A percentile compares a stretch with the other conserved stretches of the same genome.
Conservation (phyloP, 2,888 invertebrate species). For the Brachypalpus laphriformis region DNA sequence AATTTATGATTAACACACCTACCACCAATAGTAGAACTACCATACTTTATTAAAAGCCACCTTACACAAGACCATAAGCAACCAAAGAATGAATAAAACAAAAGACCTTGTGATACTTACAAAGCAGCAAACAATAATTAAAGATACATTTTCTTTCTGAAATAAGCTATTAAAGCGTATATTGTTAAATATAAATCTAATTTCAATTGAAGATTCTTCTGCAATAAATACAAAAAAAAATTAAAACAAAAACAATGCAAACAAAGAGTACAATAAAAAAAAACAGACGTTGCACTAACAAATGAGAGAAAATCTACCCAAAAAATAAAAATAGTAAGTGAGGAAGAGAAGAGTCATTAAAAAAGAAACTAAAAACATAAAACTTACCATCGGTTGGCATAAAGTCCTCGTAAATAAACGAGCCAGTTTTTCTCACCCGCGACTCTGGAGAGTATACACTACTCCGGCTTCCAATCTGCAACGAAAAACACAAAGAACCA, state of each 20-base stretch:
- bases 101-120: conserved; percentile 44
- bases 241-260: neutral
- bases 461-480: conserved; percentile 97
- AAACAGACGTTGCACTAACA: neutral
- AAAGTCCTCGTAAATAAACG: conserved; percentile 99
- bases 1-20: no score
- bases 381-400: conserved; percentile 98
- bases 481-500: conserved; percentile 73
- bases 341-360: conserved; percentile 64
- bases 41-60: no score
- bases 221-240: conserved; percentile 15
- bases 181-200: neutral
- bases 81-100: neutral
- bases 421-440: conserved; percentile 97
- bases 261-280: conserved; percentile 1
- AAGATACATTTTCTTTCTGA: conserved; percentile 22
- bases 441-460: conserved; percentile 99
- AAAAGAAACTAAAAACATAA: conserved; percentile 51
- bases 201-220: neutral
- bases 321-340: conserved; percentile 15
- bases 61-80: no score
- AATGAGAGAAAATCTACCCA: conserved; percentile 14
- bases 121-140: conserved; percentile 45
- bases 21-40: no score
- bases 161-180: neutral